Conservation (phyloP, 2,797 vertebrate species). For the Chelonia mydas region DNA sequence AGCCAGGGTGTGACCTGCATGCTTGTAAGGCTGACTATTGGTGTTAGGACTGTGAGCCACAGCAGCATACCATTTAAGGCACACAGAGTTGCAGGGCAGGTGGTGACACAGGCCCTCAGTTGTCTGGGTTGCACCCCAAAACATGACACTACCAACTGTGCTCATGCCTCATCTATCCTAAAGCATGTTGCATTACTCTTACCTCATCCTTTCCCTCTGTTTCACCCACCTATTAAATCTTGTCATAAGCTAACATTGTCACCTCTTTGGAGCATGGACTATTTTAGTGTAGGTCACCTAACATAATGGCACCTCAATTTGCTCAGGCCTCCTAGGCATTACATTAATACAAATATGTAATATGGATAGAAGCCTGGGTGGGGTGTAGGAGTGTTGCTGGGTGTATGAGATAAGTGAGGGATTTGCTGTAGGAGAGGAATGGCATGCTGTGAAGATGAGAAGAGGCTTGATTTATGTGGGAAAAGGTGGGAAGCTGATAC, state of each 20-base stretch:
- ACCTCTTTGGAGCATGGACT: not conserved
- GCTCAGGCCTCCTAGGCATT: not conserved
- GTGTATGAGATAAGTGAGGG: not conserved
- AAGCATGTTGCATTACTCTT: not conserved
- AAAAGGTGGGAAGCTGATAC: not conserved
- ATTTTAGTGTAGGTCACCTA: not conserved
- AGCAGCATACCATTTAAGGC: not conserved
- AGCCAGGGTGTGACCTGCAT: not conserved
- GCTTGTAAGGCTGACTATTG: not conserved
- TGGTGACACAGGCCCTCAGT: not conserved
- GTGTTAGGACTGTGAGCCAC: not conserved
- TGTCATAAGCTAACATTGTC: not conserved
- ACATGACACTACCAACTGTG: not conserved
- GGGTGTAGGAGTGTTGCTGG: not conserved
- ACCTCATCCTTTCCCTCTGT: not conserved
- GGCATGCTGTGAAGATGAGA: not conserved
- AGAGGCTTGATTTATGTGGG: not conserved
- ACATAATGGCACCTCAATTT: not conserved
- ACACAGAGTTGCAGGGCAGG: not conserved
- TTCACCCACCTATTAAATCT: not conserved
- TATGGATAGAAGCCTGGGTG: not conserved
- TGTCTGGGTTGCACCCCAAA: not conserved
- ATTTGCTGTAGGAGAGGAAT: not conserved
- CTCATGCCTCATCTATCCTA: not conserved
- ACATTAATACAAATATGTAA: not conserved